These are phyloP conservation scores for Xestia sexstrigata DNA, from an alignment of 2,888 invertebrate genomes.

Conservation along the genomic window DNA sequence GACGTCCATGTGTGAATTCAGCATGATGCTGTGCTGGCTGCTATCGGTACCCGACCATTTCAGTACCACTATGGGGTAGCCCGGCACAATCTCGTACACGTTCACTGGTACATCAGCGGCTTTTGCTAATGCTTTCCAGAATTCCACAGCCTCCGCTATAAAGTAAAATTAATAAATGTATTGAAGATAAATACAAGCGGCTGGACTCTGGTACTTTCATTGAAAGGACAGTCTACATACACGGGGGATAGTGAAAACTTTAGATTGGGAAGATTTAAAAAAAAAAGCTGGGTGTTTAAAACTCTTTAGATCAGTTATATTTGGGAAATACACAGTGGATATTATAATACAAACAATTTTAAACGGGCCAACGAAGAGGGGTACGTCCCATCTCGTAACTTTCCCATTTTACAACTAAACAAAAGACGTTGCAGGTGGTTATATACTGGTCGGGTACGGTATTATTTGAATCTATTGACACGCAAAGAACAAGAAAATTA, in stretches of 20 bases:
- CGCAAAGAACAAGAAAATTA: too few species aligned
- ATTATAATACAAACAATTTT: background rate
- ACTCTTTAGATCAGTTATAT: background rate
- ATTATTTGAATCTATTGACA: too few species aligned
- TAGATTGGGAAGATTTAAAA: background rate
- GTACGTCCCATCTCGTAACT: too few species aligned
- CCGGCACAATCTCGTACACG: conserved; percentile 82
- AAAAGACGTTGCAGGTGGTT: too few species aligned
- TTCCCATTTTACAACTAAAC: too few species aligned
- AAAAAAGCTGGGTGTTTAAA: background rate
- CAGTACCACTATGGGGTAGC: conserved; percentile 94
- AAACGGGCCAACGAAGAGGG: too few species aligned
- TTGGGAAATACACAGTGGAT: background rate
- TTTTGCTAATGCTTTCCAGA: conserved; percentile 92
- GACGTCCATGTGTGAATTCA: conserved; percentile 98
- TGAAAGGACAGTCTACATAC: too few species aligned
- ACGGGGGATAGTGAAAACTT: background rate
- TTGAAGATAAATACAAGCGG: background rate
- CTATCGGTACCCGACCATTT: conserved; percentile 95
- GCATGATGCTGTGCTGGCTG: conserved; percentile 92
- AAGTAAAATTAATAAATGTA: background rate
- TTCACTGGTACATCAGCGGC: conserved; percentile 91
- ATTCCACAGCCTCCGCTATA: conserved; percentile 90
- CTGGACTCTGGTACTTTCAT: background rate
- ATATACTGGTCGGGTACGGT: too few species aligned